These are phyloP conservation scores for Dendronephthya gigantea DNA, from an alignment of 64 coral and sea anemone species.

Conservation along the genomic window DNA sequence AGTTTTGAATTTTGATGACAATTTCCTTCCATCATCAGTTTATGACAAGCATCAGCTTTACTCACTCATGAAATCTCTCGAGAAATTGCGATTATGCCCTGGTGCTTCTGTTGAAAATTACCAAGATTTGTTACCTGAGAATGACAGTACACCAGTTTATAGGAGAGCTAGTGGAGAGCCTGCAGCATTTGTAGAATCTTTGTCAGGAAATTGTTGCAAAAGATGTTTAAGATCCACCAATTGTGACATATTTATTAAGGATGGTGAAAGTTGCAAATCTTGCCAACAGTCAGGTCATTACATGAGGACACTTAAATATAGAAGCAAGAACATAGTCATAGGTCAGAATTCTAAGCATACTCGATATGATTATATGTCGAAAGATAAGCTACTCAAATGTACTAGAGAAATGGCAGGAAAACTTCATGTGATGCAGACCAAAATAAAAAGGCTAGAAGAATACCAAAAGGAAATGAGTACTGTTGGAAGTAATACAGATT, in stretches of 20 bases:
- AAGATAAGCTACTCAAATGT: not conserved
- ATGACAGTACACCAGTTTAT: slow-evolving; percentile 37
- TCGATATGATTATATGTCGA: slow-evolving; percentile 8
- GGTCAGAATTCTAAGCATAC: slow-evolving; percentile 7
- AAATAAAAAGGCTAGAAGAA: slow-evolving; percentile 19
- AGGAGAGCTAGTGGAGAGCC: slow-evolving; percentile 30
- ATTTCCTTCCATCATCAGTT: not conserved
- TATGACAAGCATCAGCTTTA: no score
- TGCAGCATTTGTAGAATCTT: slow-evolving; percentile 43
- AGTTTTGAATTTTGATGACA: not conserved
- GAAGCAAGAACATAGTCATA: not conserved
- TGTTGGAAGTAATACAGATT: not conserved
- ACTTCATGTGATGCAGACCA: slow-evolving; percentile 8
- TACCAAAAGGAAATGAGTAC: slow-evolving; percentile 12
- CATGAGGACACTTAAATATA: slow-evolving; percentile 2
- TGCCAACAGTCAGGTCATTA: not conserved
- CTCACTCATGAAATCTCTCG: no score
- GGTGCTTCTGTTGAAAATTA: no score
- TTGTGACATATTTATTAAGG: not conserved
- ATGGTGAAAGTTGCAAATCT: not conserved
- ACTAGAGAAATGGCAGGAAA: slow-evolving; percentile 5
- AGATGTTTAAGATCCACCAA: no score
- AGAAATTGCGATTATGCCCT: no score
- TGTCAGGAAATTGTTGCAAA: slow-evolving; percentile 23
- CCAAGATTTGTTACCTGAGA: not conserved